A percentile compares a stretch with the other conserved stretches of the same genome.
These are phyloP conservation scores for Adela reaumurella DNA, from an alignment of 2,888 invertebrate species.

Conservation along the genomic window DNA sequence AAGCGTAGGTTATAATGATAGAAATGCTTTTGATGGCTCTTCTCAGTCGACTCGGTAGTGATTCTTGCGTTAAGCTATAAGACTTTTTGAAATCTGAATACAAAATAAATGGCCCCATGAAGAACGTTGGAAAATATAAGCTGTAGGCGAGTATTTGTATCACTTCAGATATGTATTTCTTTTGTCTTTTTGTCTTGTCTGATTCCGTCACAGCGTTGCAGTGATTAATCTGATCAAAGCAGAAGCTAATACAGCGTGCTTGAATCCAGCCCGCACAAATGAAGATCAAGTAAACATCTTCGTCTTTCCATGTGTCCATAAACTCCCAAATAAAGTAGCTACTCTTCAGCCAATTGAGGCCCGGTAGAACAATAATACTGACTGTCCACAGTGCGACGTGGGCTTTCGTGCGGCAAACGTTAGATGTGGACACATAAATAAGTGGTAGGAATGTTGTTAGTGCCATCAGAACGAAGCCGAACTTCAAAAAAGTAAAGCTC, in stretches of 20 bases:
- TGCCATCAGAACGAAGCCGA: constrained; percentile 47
- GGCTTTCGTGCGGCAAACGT: constrained; percentile 37
- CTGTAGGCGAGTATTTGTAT: constrained; percentile 67
- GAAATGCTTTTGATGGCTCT: constrained; percentile 41
- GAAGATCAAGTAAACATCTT: constrained; percentile 52
- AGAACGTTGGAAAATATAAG: constrained; percentile 79
- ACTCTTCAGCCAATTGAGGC: constrained; percentile 49
- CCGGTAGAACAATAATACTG: constrained; percentile 41
- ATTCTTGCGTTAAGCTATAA: constrained; percentile 23
- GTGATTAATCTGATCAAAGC: constrained; percentile 53
- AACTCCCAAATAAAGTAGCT: constrained; percentile 42
- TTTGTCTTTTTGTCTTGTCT: constrained; percentile 15
- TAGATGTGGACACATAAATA: constrained; percentile 39
- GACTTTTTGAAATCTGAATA: constrained; percentile 65
- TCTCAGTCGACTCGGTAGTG: constrained; percentile 26
- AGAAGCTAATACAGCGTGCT: constrained; percentile 73
- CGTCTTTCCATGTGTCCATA: constrained; percentile 47
- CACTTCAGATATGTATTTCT: constrained; percentile 14
- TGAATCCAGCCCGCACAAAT: constrained; percentile 67
- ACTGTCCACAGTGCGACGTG: constrained; percentile 54
- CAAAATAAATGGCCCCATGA: constrained; percentile 79
- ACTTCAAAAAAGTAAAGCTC: constrained; percentile 36
- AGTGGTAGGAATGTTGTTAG: constrained; percentile 55
- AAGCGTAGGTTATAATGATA: constrained; percentile 64
- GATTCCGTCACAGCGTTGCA: too few species aligned